A percentile compares a stretch with the other conserved stretches of the same genome.
Conservation (phyloP, 2,797 vertebrate species). For the Gadopsis marmoratus region DNA sequence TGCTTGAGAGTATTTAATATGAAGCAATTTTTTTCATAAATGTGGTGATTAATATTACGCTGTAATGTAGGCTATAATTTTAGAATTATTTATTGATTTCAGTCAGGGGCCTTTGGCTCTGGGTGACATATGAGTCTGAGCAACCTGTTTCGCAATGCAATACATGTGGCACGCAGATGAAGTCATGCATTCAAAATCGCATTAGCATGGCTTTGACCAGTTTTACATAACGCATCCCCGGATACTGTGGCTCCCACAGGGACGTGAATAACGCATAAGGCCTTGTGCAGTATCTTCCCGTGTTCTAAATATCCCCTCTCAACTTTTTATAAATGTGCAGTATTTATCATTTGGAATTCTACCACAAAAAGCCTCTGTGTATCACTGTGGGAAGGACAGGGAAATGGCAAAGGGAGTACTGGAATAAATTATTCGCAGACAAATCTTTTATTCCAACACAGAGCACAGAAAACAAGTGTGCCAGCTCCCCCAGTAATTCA, state of each 20-base stretch:
- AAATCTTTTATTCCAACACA: constrained; percentile 82
- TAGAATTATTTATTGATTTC: constrained; percentile 61
- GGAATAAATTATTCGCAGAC: constrained; percentile 83
- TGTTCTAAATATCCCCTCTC: constrained; percentile 78
- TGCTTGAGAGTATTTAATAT: constrained; percentile 22
- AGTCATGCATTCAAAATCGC: constrained; percentile 71
- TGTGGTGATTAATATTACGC: constrained; percentile 45
- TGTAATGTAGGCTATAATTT: constrained; percentile 35
- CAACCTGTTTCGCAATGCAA: constrained; percentile 40
- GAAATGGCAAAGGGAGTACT: constrained; percentile 77
- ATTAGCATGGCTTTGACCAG: constrained; percentile 76
- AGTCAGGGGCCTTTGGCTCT: constrained; percentile 38
- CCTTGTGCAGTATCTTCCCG: constrained; percentile 65
- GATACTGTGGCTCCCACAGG: constrained; percentile 63
- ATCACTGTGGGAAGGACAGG: constrained; percentile 75
- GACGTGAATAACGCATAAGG: constrained; percentile 74
- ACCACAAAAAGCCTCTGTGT: constrained; percentile 75
- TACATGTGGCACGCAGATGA: constrained; percentile 66
- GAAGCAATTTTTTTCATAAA: constrained; percentile 14
- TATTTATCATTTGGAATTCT: constrained; percentile 84
- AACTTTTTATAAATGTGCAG: constrained; percentile 81
- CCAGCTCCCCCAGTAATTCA: constrained; percentile 87
- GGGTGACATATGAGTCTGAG: constrained; percentile 43
- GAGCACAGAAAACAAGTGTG: constrained; percentile 83
- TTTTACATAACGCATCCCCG: constrained; percentile 77